These are phyloP conservation scores for Dissostichus mawsoni DNA, from an alignment of 2,113 vertebrate genomes.

Conservation along the genomic window DNA sequence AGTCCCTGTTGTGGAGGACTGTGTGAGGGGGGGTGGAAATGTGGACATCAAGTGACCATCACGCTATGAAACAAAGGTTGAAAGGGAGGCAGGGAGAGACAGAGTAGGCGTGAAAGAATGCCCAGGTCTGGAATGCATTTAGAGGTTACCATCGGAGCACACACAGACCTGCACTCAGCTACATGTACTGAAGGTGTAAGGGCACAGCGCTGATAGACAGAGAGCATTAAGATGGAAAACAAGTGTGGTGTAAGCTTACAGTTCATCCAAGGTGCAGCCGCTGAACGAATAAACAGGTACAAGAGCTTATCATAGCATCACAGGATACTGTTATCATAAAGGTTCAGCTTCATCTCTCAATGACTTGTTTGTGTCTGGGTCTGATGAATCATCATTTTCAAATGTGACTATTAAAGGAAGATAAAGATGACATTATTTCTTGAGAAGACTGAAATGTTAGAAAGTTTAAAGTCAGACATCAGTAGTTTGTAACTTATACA, in stretches of 20 bases:
- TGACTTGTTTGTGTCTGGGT: too few relatives aligned
- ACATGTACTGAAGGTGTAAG: constrained; percentile 31
- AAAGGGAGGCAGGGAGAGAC: constrained; percentile 36
- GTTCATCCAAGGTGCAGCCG: constrained; percentile 49
- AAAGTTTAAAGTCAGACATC: too few relatives aligned
- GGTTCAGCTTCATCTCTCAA: too few relatives aligned
- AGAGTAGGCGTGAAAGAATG: constrained; percentile 61
- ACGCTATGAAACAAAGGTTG: constrained; percentile 43
- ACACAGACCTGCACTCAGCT: constrained; percentile 38
- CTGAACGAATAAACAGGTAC: constrained; percentile 17
- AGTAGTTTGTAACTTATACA: too few relatives aligned
- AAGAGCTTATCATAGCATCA: neutral
- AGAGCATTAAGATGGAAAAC: constrained; percentile 20
- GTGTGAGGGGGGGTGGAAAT: constrained; percentile 3
- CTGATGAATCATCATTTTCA: too few relatives aligned
- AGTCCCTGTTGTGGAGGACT: neutral
- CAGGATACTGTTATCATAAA: too few relatives aligned
- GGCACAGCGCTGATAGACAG: constrained; percentile 40
- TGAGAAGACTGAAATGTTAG: too few relatives aligned
- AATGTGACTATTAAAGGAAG: too few relatives aligned
- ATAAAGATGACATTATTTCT: too few relatives aligned
- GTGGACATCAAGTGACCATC: constrained; percentile 39
- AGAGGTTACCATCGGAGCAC: constrained; percentile 47
- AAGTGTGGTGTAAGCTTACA: constrained; percentile 44
- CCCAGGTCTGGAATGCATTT: constrained; percentile 55